These are phyloP conservation scores for Pluvianellus socialis DNA, from an alignment of 2,113 vertebrate species.

Conservation along the genomic window DNA sequence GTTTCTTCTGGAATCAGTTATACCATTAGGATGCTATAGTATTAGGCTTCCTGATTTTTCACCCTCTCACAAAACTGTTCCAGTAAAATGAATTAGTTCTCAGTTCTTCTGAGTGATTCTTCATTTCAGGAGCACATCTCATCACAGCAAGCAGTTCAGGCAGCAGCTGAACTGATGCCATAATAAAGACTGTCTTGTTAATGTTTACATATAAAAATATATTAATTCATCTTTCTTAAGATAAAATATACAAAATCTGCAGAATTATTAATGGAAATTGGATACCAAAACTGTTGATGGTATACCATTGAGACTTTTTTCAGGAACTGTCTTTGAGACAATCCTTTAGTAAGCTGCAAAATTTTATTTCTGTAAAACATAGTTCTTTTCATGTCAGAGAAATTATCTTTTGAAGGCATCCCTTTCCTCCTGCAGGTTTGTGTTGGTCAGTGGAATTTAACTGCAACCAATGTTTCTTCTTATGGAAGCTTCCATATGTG, in stretches of 20 bases:
- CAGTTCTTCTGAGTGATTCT: background rate
- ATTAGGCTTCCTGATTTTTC: background rate
- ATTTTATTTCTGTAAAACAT: background rate
- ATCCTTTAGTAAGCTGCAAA: background rate
- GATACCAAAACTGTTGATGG: background rate
- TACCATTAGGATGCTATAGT: background rate
- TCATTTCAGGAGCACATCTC: background rate
- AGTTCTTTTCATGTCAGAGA: background rate
- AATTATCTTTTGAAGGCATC: background rate
- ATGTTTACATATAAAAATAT: background rate
- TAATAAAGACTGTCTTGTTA: background rate
- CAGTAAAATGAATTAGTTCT: background rate
- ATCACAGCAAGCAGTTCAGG: background rate
- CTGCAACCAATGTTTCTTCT: background rate
- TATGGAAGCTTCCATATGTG: background rate
- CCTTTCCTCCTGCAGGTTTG: background rate
- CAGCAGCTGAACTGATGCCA: background rate
- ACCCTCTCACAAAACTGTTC: fast-evolving
- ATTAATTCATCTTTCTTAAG: background rate
- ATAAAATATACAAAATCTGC: background rate
- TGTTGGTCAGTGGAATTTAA: background rate
- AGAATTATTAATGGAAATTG: background rate
- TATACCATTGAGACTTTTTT: background rate
- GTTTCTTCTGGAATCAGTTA: background rate
- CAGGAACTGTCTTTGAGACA: background rate